Evolutionary conservation across 2,888 invertebrate species (phyloP).

Genomic region (Dione juno): DNA sequence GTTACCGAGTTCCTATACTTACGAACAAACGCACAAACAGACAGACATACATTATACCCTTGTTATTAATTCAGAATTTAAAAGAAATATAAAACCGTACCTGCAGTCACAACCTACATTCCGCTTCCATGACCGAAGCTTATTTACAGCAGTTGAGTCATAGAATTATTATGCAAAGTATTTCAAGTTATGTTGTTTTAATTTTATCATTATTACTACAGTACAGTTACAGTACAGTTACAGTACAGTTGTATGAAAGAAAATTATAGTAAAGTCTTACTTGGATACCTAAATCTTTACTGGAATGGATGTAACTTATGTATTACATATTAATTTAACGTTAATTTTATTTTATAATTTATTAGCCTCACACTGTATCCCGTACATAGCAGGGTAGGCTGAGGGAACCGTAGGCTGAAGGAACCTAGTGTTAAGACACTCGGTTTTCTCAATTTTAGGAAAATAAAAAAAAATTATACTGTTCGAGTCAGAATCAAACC

Average conservation of each 20-base stretch:
- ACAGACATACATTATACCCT: neutral
- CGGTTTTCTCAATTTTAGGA: neutral
- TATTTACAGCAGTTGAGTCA: conserved; percentile 8
- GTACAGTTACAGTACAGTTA: neutral
- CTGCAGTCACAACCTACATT: neutral
- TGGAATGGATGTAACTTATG: neutral
- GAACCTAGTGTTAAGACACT: no score
- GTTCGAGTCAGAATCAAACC: neutral
- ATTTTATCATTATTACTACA: neutral
- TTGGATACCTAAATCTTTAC: neutral
- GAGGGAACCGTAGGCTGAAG: no score
- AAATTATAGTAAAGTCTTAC: neutral
- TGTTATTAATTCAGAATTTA: neutral
- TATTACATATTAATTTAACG: no score
- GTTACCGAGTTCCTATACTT: no score
- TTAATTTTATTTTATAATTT: no score
- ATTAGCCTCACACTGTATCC: neutral
- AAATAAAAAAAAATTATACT: neutral
- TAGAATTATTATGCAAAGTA: conserved; percentile 6
- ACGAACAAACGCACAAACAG: neutral
- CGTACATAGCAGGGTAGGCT: no score
- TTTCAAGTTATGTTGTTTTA: conserved; percentile 5
- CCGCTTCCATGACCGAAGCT: conserved; percentile 10
- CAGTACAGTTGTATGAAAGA: neutral
- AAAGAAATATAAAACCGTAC: neutral